phyloP scores from a whole-genome alignment of 2,797 vertebrate genomes.

The Delichon dasypus region DNA sequence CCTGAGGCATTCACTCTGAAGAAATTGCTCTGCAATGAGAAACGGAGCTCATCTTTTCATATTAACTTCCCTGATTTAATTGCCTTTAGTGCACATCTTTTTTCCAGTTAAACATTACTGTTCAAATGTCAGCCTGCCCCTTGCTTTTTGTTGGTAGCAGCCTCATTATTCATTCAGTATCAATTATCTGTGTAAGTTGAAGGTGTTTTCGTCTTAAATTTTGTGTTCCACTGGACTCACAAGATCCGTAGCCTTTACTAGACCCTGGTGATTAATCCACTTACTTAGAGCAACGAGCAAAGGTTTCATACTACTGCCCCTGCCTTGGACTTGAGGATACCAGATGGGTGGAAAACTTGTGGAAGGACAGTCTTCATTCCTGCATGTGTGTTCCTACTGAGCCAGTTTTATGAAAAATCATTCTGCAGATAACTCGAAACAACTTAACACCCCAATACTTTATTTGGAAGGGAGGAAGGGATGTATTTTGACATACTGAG shows the following conservation, averaged over 20 bases:
- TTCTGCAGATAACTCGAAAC: neutral
- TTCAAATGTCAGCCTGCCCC: neutral
- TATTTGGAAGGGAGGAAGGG: neutral
- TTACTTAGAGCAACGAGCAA: neutral
- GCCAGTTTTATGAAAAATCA: neutral
- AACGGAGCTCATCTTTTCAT: neutral
- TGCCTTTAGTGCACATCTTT: neutral
- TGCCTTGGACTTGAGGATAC: neutral
- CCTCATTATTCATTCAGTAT: neutral
- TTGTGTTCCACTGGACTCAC: neutral
- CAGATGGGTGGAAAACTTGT: neutral
- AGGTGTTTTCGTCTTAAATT: neutral
- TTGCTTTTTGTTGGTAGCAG: neutral
- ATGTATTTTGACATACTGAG: neutral
- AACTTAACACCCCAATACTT: neutral
- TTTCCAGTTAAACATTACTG: neutral
- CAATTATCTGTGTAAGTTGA: neutral
- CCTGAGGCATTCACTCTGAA: neutral
- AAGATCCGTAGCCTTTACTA: neutral
- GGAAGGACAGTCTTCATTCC: neutral
- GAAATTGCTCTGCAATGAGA: neutral
- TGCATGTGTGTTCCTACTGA: neutral
- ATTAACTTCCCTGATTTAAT: conserved; percentile 19
- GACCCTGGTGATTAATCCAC: neutral
- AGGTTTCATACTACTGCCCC: neutral